Conservation (phyloP, 2,113 vertebrate species). For the Notothenia coriiceps region DNA sequence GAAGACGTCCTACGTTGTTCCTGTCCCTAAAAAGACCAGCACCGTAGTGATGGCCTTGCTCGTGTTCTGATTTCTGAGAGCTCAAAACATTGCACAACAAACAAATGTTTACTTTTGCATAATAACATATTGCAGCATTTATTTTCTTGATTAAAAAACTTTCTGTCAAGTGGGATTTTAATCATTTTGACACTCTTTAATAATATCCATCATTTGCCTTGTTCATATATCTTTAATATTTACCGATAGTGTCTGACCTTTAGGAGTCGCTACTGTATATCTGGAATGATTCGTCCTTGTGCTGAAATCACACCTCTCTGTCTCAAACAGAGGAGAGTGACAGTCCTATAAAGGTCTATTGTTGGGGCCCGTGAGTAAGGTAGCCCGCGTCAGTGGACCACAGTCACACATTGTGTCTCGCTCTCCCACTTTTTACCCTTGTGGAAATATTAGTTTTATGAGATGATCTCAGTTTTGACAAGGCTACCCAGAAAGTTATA, state of each 20-base stretch:
- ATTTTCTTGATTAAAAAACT: no score
- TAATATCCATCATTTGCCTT: no score
- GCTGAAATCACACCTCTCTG: slow-evolving; percentile 53
- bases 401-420: slow-evolving; percentile 38
- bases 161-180: no score
- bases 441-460: slow-evolving; percentile 60
- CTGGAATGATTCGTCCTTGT: slow-evolving; percentile 41
- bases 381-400: slow-evolving; percentile 42
- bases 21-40: no score
- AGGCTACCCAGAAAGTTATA: slow-evolving; percentile 35
- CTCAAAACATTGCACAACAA: no score
- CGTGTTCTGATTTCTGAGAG: no score
- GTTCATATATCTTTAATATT: background rate
- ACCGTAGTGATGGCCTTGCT: no score
- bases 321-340: slow-evolving; percentile 38
- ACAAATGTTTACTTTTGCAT: no score
- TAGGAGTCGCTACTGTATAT: background rate
- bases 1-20: no score
- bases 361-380: slow-evolving; percentile 53
- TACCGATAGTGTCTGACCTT: background rate
- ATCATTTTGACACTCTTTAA: no score
- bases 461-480: slow-evolving; percentile 53
- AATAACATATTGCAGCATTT: no score
- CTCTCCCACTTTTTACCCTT: background rate
- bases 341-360: slow-evolving; percentile 46